A percentile compares a stretch with the other conserved stretches of the same genome.
phyloP scores from a whole-genome alignment of 1,140 invertebrate genomes.

The Drosophila mayri region DNA sequence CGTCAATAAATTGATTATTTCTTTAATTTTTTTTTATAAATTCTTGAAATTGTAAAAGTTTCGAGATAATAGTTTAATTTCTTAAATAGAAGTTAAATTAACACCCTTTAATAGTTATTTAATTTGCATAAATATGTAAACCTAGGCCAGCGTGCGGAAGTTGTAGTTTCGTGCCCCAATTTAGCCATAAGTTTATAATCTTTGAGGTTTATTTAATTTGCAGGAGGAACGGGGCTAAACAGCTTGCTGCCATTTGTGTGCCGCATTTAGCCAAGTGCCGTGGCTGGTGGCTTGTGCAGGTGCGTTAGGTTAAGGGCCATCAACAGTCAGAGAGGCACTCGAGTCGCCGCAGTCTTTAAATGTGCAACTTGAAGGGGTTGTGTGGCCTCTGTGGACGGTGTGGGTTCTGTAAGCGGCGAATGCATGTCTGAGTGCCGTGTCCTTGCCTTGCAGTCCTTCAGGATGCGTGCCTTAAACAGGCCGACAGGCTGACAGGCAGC shows the following conservation, averaged over 20 bases:
- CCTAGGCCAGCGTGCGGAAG: not conserved
- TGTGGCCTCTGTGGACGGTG: not conserved
- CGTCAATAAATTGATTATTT: too few relatives aligned
- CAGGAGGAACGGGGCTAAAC: conserved; percentile 33
- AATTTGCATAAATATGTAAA: not conserved
- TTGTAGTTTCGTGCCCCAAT: conserved; percentile 16
- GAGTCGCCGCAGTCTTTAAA: conserved; percentile 66
- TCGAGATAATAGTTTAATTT: not conserved
- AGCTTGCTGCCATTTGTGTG: conserved; percentile 24
- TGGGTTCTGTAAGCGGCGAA: conserved; percentile 31
- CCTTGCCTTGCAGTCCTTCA: conserved; percentile 50
- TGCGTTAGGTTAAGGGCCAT: conserved; percentile 60
- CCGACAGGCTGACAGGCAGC: conserved; percentile 47
- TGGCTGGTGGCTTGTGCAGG: conserved; percentile 16
- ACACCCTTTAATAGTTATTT: not conserved
- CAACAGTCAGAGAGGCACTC: conserved; percentile 51
- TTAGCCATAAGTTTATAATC: conserved; percentile 43
- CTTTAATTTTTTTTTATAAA: too few relatives aligned
- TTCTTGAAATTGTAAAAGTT: not conserved
- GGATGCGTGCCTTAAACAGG: conserved; percentile 21
- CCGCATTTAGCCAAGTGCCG: conserved; percentile 28
- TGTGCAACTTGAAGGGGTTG: conserved; percentile 55
- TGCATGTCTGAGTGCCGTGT: conserved; percentile 60
- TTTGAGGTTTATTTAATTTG: conserved; percentile 56
- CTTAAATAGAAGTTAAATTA: not conserved